Base-by-base conservation (phyloP, 2,888 invertebrate genomes). In the Rhingia rostrata region DNA sequence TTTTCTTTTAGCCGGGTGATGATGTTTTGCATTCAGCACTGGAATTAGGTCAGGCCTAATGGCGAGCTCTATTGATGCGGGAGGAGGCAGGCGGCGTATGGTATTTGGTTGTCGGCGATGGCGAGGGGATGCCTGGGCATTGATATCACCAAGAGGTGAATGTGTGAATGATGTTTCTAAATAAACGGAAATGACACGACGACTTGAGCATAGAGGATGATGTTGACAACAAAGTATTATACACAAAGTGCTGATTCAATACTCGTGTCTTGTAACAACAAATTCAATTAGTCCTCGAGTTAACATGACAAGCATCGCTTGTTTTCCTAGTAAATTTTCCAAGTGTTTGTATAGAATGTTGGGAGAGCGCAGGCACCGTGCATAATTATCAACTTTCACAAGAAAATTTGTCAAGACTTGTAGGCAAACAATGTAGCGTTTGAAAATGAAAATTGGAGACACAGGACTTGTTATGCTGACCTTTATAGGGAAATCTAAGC, bases 31-130 rank as follows among this genome's bases (percentile, higher is more conserved):
- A 73, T 74, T 77, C 61, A 39, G 67, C 43, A 14, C 45, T 30
- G 63, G 73, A 83, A 83, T 83, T 83, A 30, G 83, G 83, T 83
- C 83, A 83, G 49, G 14, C 67, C 49, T 83, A 82, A 73, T 73
- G 61, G 82, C 47, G 5, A 45, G 37, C 35, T 49, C 43, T 22
- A 43, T 49, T 49, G 43, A 30, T 9, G 22, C 7, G 45, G 35
- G 35, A 5, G 12, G 53, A 61, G n/a, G 6, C 39, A 3, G 10
- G 39, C 39, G 6, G 39, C 39, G 39, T 39, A 39, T 39, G 39
- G 10, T 39, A 39, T 6, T 6, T 39, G 1, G 1, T 3, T 37
- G 22, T 12, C 33, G n/a, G 43, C 5, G 41, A 0, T 6, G 14
- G 41, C 37, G 58, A 22, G 7, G 22, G 14, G 41, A 12, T 7